Evolutionary conservation across 2,113 vertebrate genomes (phyloP).

Genomic region (Mandrillus leucophaeus): DNA sequence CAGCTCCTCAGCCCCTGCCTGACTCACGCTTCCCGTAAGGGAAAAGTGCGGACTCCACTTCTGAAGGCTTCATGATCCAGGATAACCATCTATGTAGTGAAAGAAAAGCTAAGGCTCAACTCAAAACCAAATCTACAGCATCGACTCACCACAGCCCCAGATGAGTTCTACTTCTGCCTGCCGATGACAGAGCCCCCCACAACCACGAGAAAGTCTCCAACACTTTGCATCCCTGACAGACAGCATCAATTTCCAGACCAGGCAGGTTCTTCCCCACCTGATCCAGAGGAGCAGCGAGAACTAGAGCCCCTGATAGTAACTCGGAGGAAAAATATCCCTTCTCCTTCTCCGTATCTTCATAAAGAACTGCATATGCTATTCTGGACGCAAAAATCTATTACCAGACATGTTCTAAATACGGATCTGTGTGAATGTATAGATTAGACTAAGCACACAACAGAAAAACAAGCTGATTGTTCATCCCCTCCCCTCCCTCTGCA

Average conservation of each 20-base stretch:
- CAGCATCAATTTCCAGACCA: slow-evolving; percentile 1
- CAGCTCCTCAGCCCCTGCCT: not conserved
- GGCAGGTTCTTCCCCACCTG: not conserved
- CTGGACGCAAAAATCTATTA: fast-evolving
- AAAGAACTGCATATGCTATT: fast-evolving
- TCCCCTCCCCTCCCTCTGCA: not conserved
- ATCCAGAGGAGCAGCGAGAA: not conserved
- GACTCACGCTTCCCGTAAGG: not conserved
- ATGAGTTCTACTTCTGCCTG: slow-evolving; percentile 2
- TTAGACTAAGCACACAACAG: not conserved
- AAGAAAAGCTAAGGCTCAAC: slow-evolving; percentile 48
- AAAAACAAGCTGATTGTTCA: not conserved
- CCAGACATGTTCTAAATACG: not conserved
- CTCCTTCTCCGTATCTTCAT: fast-evolving
- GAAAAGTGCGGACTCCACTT: not conserved
- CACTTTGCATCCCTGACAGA: slow-evolving; percentile 59
- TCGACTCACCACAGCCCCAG: not conserved
- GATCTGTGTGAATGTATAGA: not conserved
- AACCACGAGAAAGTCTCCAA: not conserved
- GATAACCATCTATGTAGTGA: slow-evolving; percentile 24
- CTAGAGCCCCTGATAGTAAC: fast-evolving
- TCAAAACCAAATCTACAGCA: not conserved
- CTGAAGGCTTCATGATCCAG: not conserved
- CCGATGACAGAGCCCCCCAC: not conserved
- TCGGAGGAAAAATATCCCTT: fast-evolving